Evolutionary conservation across 2,797 vertebrate genomes (phyloP), one percentile per base, ranked within the genome.

Genomic region (Sebastes nivosus): DNA sequence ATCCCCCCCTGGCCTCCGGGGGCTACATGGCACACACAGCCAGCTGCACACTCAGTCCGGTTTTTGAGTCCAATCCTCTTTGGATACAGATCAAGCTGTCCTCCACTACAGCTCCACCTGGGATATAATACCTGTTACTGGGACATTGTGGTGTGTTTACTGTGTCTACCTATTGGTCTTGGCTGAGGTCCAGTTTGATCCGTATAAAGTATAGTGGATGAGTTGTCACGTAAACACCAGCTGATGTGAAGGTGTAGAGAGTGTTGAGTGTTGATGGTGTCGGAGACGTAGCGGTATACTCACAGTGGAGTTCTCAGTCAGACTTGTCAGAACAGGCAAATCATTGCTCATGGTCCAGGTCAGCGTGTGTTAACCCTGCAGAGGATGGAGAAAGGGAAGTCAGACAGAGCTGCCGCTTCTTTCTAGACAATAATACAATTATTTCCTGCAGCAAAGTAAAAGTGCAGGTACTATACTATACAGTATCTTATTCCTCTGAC

Each of bases 301-400:
- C 94, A 99, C 98, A 77, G 97, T 98, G 88, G 96, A 91, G 82
- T 93, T 97, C 89, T 96, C 95, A 2, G 96, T 97, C 85, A 96
- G 87, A 89, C 97, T 98, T 93, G 97, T 97, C 96, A 97, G 97
- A 77, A 96, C 87, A 81, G 95, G 95, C 82, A 93, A 96, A 91
- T 97, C 97, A 97, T 97, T 94, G 96, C 96, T 98, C 94, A 97
- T 97, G 92, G 96, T 98, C 97, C 91, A 96, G 93, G 92, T 94
- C 86, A 77, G 93, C 89, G 61, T 95, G 92, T 92, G 89, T 60
- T 81, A 94, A 86, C 79, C 93, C 93, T 95, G 92, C 64, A 70
- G 70, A 81, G 72, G 66, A 88, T 4, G 10, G 46, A 59, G 67
- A 77, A 34, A 57, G 50, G 14, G 24, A 67, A 29, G 55, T 89